These are phyloP conservation scores for Agyllia agylla DNA, from an alignment of 2,888 invertebrate species.

Conservation along the genomic window DNA sequence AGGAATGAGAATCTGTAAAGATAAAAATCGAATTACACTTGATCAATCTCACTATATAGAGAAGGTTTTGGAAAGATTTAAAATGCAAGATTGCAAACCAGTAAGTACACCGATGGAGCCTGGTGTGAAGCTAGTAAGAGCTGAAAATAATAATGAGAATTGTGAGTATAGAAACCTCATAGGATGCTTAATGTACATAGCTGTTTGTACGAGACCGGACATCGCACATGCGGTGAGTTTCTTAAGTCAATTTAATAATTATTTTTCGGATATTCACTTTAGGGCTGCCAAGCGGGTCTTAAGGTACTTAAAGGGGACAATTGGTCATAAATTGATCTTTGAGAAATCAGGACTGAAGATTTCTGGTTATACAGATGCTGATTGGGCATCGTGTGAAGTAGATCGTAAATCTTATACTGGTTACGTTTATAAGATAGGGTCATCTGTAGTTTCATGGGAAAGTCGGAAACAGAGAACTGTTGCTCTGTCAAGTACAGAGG, in stretches of 20 bases:
- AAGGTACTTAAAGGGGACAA: constrained; percentile 55
- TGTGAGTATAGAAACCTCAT: constrained; percentile 27
- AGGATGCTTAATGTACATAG: constrained; percentile 35
- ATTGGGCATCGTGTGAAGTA: constrained; percentile 48
- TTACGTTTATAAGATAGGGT: constrained; percentile 50
- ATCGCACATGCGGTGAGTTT: constrained; percentile 42
- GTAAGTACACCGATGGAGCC: neutral
- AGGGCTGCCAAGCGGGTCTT: constrained; percentile 62
- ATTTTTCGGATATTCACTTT: constrained; percentile 28
- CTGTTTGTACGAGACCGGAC: constrained; percentile 41
- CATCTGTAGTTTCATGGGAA: neutral
- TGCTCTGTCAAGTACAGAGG: neutral
- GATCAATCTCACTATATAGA: neutral
- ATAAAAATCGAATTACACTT: neutral
- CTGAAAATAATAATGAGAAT: neutral
- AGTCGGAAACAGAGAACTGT: neutral
- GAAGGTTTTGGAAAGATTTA: neutral
- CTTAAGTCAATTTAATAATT: constrained; percentile 29
- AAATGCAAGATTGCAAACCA: neutral
- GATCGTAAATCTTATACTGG: constrained; percentile 74
- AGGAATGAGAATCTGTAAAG: neutral
- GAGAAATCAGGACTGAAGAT: constrained; percentile 16
- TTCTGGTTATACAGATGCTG: constrained; percentile 51
- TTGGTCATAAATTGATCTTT: constrained; percentile 33
- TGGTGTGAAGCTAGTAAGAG: neutral